phyloP scores from a whole-genome alignment of 1,140 invertebrate genomes.

The Marisa cornuarietis region DNA sequence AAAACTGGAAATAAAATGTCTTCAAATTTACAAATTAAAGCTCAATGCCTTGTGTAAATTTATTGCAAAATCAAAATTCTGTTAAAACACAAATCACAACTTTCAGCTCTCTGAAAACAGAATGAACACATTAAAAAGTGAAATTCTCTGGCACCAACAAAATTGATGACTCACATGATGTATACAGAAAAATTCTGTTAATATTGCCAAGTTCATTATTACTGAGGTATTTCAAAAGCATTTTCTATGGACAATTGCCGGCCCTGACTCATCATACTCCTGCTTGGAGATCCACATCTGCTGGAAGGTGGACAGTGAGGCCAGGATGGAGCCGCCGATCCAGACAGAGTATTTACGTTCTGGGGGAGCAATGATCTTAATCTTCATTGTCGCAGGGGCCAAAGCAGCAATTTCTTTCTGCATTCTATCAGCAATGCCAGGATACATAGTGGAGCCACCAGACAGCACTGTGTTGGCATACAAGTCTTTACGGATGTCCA shows the following conservation, averaged over 20 bases:
- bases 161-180: neutral
- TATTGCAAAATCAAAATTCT: no score
- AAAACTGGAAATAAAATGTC: neutral
- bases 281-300: slow-evolving; percentile 73
- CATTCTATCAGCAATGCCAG: slow-evolving; percentile 74
- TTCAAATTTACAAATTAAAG: neutral
- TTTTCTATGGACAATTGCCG: slow-evolving; percentile 80
- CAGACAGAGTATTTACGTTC: slow-evolving; percentile 59
- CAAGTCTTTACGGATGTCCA: slow-evolving; percentile 87
- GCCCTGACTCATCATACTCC: slow-evolving; percentile 91
- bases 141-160: neutral
- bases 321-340: slow-evolving; percentile 69
- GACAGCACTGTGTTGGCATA: slow-evolving; percentile 90
- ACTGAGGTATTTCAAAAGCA: slow-evolving; percentile 35
- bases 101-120: neutral
- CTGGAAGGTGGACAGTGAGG: slow-evolving; percentile 74
- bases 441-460: slow-evolving; percentile 88
- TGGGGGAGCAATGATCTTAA: slow-evolving; percentile 61
- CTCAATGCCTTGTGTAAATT: neutral
- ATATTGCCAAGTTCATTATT: neutral
- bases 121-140: neutral
- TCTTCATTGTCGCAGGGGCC: slow-evolving; percentile 61
- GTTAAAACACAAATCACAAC: no score
- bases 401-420: slow-evolving; percentile 66
- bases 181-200: neutral